These are phyloP conservation scores for Eupristina koningsbergeri DNA, from an alignment of 1,140 invertebrate species.

Conservation along the genomic window DNA sequence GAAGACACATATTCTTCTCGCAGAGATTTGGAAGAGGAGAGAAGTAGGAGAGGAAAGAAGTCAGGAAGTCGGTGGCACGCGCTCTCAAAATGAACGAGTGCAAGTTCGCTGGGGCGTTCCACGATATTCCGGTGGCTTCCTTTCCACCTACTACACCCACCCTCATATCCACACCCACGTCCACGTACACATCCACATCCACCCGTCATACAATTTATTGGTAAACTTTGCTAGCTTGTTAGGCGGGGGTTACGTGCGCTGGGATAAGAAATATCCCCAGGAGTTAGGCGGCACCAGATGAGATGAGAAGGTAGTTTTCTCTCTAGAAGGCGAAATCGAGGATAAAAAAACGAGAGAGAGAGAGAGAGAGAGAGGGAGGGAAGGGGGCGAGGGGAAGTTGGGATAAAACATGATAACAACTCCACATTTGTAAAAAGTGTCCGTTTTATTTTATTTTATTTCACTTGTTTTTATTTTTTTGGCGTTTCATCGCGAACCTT, in stretches of 20 bases:
- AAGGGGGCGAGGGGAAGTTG: background rate
- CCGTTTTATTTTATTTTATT: background rate
- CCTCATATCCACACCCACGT: too few species aligned
- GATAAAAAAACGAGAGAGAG: constrained; percentile 11
- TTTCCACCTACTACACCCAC: constrained; percentile 36
- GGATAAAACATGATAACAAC: background rate
- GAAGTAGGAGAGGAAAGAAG: too few species aligned
- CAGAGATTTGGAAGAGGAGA: background rate
- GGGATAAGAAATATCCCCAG: constrained; percentile 70
- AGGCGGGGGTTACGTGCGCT: constrained; percentile 68
- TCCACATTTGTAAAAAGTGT: background rate
- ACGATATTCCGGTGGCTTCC: constrained; percentile 57
- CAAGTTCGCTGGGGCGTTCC: constrained; percentile 37
- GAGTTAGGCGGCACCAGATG: constrained; percentile 3
- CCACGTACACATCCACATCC: too few species aligned
- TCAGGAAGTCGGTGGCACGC: background rate
- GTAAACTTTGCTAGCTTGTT: constrained; percentile 73
- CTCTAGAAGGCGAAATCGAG: background rate
- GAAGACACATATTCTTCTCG: background rate
- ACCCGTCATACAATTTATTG: constrained; percentile 72
- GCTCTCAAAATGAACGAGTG: constrained; percentile 39
- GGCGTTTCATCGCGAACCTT: background rate
- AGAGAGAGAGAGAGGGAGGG: background rate
- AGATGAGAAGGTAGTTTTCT: constrained; percentile 29
- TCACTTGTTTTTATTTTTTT: background rate